These are phyloP conservation scores for Apis laboriosa DNA, from an alignment of 1,140 invertebrate genomes.

Conservation along the genomic window DNA sequence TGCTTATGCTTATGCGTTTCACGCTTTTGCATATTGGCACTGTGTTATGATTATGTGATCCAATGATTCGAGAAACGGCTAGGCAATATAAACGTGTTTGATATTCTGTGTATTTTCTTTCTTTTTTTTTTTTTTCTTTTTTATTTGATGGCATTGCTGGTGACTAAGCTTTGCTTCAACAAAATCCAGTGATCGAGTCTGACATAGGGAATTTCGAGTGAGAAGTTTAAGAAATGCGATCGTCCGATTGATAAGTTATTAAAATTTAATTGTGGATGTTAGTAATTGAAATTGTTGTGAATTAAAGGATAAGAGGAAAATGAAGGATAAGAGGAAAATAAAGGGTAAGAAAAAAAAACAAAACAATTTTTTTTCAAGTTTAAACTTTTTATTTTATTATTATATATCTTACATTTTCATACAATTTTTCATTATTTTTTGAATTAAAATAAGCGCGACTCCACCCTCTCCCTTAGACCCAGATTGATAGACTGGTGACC, in stretches of 20 bases:
- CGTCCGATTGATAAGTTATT: neutral
- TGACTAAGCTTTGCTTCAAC: neutral
- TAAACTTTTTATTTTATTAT: neutral
- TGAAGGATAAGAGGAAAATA: too few species aligned
- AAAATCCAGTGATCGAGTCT: neutral
- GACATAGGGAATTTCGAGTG: neutral
- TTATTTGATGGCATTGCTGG: neutral
- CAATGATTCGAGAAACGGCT: neutral
- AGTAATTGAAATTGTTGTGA: neutral
- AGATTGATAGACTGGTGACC: slow-evolving; percentile 30
- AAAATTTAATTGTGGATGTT: neutral
- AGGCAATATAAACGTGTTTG: too few species aligned
- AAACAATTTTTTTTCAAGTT: too few species aligned
- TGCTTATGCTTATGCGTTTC: neutral
- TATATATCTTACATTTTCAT: neutral
- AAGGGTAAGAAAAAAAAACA: too few species aligned
- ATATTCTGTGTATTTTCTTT: neutral
- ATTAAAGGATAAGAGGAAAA: neutral
- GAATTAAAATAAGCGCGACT: slow-evolving; percentile 29
- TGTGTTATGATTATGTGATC: neutral
- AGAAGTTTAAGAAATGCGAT: neutral
- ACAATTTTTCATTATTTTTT: neutral
- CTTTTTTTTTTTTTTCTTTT: neutral
- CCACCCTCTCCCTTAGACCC: neutral
- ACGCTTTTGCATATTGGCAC: neutral